These are phyloP conservation scores for Unio delphinus DNA, from an alignment of 2,888 invertebrate genomes.

Conservation along the genomic window DNA sequence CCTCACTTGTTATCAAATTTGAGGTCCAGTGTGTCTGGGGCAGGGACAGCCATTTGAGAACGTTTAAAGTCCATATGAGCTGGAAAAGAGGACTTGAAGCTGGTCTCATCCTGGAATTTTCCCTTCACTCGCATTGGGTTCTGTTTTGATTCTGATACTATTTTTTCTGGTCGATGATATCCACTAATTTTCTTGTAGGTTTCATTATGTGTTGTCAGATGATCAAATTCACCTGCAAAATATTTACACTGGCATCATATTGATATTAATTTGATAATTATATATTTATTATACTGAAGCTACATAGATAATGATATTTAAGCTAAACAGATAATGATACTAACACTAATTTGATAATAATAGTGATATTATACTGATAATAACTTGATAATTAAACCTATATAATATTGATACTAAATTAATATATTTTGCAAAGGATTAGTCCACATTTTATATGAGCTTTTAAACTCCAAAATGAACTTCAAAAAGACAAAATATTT, in stretches of 20 bases:
- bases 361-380: background rate
- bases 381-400: too few species aligned
- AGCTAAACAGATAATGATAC: background rate
- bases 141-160: slow-evolving; percentile 44
- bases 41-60: slow-evolving; percentile 55
- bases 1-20: slow-evolving; percentile 64
- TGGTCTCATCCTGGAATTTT: slow-evolving; percentile 56
- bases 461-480: too few species aligned
- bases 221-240: slow-evolving; percentile 52
- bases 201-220: slow-evolving; percentile 59
- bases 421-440: background rate
- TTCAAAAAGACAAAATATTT: too few species aligned
- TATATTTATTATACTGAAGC: background rate
- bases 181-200: slow-evolving; percentile 57
- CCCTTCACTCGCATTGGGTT: slow-evolving; percentile 43
- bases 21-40: slow-evolving; percentile 61
- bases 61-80: slow-evolving; percentile 43
- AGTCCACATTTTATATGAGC: too few species aligned
- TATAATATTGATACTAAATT: background rate
- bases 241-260: background rate
- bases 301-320: background rate
- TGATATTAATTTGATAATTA: background rate
- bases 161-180: slow-evolving; percentile 46
- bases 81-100: slow-evolving; percentile 57
- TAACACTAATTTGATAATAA: background rate